Conservation (phyloP, 2,797 vertebrate species). For the Onychomys arenicola region DNA sequence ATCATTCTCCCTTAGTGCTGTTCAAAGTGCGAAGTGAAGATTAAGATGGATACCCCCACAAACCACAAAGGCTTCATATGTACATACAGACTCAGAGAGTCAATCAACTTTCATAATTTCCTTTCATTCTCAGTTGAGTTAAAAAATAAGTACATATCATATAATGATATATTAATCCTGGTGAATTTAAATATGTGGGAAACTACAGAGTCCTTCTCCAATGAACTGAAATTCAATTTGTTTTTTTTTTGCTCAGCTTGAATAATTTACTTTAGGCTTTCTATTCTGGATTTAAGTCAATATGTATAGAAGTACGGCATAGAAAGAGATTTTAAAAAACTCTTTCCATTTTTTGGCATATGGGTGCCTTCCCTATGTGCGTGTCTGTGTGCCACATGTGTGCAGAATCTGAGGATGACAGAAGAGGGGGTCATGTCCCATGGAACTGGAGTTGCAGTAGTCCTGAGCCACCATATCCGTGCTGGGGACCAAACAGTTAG, state of each 20-base stretch:
- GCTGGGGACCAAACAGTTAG: neutral
- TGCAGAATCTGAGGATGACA: neutral
- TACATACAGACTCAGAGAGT: neutral
- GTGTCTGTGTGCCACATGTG: neutral
- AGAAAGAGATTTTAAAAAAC: neutral
- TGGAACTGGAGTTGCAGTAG: neutral
- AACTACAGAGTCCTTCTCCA: neutral
- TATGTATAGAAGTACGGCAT: conserved; percentile 1
- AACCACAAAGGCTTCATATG: neutral
- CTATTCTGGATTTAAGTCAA: neutral
- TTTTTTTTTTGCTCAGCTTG: conserved; percentile 26
- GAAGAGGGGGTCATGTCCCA: neutral
- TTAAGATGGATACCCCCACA: neutral
- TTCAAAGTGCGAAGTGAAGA: neutral
- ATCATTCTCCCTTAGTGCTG: neutral
- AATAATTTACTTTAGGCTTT: conserved; percentile 56
- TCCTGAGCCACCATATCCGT: neutral
- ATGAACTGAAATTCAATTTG: neutral
- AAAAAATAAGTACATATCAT: neutral
- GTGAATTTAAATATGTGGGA: conserved; percentile 46
- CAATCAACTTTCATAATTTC: neutral
- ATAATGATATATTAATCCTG: neutral
- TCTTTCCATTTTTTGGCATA: neutral
- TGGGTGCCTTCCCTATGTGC: neutral
- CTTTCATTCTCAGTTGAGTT: neutral